Conservation (phyloP, 2,797 vertebrate species). For the Eospalax fontanierii region DNA sequence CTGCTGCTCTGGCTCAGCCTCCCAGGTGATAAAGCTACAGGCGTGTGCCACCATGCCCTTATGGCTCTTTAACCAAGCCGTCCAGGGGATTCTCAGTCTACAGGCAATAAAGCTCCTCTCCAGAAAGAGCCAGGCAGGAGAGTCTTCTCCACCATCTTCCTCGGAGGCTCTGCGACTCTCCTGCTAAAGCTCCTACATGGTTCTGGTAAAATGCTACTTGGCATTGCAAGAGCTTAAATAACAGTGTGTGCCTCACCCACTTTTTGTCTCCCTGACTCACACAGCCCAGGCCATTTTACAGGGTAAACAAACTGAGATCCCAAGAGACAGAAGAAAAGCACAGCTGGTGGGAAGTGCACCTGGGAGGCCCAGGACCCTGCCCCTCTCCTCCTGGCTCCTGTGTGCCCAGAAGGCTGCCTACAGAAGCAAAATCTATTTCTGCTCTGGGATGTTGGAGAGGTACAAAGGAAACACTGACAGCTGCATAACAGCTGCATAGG, state of each 20-base stretch:
- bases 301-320: constrained; percentile 12
- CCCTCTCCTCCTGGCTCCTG: background rate
- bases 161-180: background rate
- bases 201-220: background rate
- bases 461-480: constrained; percentile 54
- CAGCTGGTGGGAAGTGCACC: background rate
- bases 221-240: too few relatives aligned
- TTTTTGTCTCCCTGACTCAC: background rate
- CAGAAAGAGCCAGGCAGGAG: background rate
- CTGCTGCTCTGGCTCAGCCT: background rate
- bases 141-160: background rate
- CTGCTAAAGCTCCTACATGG: background rate
- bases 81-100: background rate
- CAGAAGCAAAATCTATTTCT: background rate
- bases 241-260: background rate
- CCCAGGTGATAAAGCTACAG: background rate
- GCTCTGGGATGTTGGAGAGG: background rate
- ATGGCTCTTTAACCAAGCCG: background rate
- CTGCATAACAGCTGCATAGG: background rate
- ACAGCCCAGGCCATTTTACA: background rate
- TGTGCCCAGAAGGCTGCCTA: background rate
- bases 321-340: background rate
- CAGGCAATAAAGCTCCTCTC: background rate
- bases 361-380: background rate
- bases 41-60: background rate